phyloP scores from a whole-genome alignment of 2,113 vertebrate species.

The Mormoops blainvillei region DNA sequence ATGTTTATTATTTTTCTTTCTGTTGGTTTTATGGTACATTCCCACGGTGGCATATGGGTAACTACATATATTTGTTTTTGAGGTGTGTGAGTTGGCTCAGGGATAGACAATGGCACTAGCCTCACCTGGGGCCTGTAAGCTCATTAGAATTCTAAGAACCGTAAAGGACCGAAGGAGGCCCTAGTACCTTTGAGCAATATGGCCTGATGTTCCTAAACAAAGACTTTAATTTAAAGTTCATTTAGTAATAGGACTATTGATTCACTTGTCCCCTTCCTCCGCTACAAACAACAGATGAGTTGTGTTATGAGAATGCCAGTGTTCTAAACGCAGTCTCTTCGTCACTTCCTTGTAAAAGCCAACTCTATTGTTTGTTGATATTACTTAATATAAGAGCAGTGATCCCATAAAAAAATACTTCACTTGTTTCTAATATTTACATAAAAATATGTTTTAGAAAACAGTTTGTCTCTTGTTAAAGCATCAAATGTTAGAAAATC shows the following conservation, averaged over 20 bases:
- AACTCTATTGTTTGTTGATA: neutral
- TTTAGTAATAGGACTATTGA: neutral
- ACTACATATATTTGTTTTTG: conserved; percentile 54
- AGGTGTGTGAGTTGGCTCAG: conserved; percentile 50
- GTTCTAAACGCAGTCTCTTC: neutral
- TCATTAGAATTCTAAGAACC: conserved; percentile 40
- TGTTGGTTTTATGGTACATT: conserved; percentile 52
- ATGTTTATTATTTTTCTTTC: conserved; percentile 55
- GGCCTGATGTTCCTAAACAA: neutral
- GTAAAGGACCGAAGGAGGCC: neutral
- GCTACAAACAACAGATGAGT: neutral
- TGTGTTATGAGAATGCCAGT: neutral
- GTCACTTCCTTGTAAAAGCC: neutral
- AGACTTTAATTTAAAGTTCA: neutral
- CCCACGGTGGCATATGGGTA: conserved; percentile 37
- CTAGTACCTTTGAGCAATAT: neutral
- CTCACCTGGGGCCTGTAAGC: conserved; percentile 7
- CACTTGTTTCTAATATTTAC: neutral
- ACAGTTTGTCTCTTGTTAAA: neutral
- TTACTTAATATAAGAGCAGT: neutral
- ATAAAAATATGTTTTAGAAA: neutral
- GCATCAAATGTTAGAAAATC: neutral
- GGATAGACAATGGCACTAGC: neutral
- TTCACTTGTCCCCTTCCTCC: neutral
- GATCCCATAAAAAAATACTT: neutral